Evolutionary conservation across 2,888 invertebrate species (phyloP), one percentile per base, ranked within the genome.

Genomic region (Epinotia demarniana): DNA sequence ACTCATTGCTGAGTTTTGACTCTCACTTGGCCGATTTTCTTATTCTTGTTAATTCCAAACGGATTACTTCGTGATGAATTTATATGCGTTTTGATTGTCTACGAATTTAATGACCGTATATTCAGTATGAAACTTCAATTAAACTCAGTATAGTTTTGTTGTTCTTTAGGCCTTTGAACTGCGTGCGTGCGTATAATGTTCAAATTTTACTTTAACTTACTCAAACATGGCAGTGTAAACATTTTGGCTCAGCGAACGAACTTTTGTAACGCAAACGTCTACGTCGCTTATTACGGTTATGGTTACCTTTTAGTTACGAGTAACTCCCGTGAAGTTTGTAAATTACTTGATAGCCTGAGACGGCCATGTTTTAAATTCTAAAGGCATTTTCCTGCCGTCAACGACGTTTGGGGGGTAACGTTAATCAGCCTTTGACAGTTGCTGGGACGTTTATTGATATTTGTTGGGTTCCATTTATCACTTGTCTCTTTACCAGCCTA

Each of bases 151-250:
- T n/a, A 53, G n/a, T 53, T 82, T 84, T 86, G 87, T 88, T 89
- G 86, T 87, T 86, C 86, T 87, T 87, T 78, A 75, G 77, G 77
- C 81, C 81, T 81, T 80, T 79, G 84, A 84, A 84, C 80, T 85
- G 81, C 85, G 88, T 89, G 91, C 91, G 91, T 92, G 91, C 85
- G 82, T 85, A 84, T 87, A 86, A 88, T 86, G 86, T 81, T 81
- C 80, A 85, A 81, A 82, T 83, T 85, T 87, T 90, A 90, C 90
- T 91, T 89, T 90, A 84, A 84, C 86, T 89, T 86, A 84, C 83
- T 83, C 84, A 87, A 88, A 90, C 89, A 89, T 83, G 84, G 83
- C 83, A 86, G 87, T 85, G 85, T 84, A 89, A 88, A 89, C 87
- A 87, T 86, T 83, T 72, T 18, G 43, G 23, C 39, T 78, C 80